These are phyloP conservation scores for Spodoptera littoralis DNA, from an alignment of 2,888 invertebrate species.

Conservation along the genomic window DNA sequence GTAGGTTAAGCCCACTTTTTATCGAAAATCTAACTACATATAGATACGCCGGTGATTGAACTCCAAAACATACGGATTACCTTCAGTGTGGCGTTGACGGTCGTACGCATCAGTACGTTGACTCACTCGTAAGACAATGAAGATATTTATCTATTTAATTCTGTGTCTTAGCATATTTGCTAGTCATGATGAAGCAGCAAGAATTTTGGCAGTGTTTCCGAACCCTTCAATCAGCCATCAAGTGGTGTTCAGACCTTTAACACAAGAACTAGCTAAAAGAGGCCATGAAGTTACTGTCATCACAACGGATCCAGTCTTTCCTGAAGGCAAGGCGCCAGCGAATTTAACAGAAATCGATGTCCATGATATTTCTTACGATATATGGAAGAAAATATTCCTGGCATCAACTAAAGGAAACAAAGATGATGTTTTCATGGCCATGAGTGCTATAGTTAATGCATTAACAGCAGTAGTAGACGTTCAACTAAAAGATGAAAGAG, in stretches of 20 bases:
- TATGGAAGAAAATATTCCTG: slow-evolving; percentile 43
- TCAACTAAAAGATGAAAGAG: slow-evolving; percentile 39
- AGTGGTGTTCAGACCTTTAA: slow-evolving; percentile 74
- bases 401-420: slow-evolving; percentile 31
- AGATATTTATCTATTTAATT: background rate
- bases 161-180: slow-evolving; percentile 9
- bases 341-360: slow-evolving; percentile 80
- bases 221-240: slow-evolving; percentile 83
- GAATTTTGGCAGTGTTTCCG: slow-evolving; percentile 67
- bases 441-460: slow-evolving; percentile 9
- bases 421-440: slow-evolving; percentile 26
- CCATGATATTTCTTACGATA: slow-evolving; percentile 65
- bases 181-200: slow-evolving; percentile 46
- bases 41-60: too few relatives aligned
- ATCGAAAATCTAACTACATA: too few relatives aligned
- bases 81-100: too few relatives aligned
- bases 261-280: slow-evolving; percentile 73
- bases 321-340: slow-evolving; percentile 58
- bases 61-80: too few relatives aligned
- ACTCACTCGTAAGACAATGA: slow-evolving; percentile 17
- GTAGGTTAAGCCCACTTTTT: too few relatives aligned
- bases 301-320: slow-evolving; percentile 76
- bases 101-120: too few relatives aligned
- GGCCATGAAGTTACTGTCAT: slow-evolving; percentile 82
- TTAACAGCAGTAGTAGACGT: slow-evolving; percentile 35